Evolutionary conservation across 2,113 vertebrate genomes (phyloP).

Genomic region (Marmota flaviventris): DNA sequence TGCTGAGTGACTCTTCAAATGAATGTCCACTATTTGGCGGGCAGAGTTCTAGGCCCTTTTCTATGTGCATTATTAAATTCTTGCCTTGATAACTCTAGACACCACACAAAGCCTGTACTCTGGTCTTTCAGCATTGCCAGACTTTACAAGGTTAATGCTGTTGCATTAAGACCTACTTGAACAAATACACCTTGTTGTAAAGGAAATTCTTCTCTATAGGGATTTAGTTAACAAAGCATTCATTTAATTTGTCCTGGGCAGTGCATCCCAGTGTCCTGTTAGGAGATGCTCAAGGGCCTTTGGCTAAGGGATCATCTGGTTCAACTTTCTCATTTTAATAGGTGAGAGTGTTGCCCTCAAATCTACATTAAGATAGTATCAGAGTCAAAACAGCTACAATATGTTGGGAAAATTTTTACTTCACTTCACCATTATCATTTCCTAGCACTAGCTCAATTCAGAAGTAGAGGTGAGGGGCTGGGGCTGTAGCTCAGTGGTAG

Average conservation of each 20-base stretch:
- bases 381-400: background rate
- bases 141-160: background rate
- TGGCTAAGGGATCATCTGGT: background rate
- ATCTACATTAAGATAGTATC: background rate
- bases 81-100: background rate
- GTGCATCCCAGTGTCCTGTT: background rate
- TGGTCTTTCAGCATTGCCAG: background rate
- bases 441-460: background rate
- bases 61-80: background rate
- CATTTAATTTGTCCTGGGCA: background rate
- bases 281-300: background rate
- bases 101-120: background rate
- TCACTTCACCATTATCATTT: background rate
- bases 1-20: background rate
- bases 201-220: background rate
- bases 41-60: background rate
- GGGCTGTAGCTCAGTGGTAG: too few species aligned
- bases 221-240: background rate
- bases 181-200: background rate
- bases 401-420: background rate
- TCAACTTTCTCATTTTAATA: background rate
- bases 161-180: background rate
- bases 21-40: background rate
- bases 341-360: background rate
- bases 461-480: background rate